Conservation (phyloP, 2,797 vertebrate species). For the Chaenodraco wilsoni region DNA sequence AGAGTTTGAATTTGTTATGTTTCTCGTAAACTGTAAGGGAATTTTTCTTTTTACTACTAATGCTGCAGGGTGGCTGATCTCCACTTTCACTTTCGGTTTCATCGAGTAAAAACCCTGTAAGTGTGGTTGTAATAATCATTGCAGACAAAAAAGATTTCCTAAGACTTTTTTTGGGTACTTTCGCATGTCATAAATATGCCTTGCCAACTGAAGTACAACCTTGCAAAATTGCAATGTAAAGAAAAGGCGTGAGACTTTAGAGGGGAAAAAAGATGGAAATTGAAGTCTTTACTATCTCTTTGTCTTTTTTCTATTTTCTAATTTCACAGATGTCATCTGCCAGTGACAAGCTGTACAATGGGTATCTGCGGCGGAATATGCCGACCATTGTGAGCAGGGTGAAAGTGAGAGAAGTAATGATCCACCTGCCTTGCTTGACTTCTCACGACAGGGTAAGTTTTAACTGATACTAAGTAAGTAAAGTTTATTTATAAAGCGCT, state of each 20-base stretch:
- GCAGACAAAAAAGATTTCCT: not conserved
- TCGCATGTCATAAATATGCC: not conserved
- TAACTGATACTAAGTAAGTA: too few species aligned
- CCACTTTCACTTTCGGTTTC: constrained; percentile 74
- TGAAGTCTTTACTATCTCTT: not conserved
- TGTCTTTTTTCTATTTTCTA: not conserved
- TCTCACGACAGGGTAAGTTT: constrained; percentile 77
- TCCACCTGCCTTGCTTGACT: constrained; percentile 80
- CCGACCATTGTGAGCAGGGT: constrained; percentile 57
- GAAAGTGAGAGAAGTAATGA: constrained; percentile 73
- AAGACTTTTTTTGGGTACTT: not conserved
- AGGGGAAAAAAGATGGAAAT: not conserved
- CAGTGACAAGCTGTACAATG: constrained; percentile 76
- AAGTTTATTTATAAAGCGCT: too few species aligned
- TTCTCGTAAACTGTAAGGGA: not conserved
- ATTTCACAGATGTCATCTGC: constrained; percentile 76
- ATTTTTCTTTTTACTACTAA: not conserved
- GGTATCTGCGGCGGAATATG: constrained; percentile 74
- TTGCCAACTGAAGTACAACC: not conserved
- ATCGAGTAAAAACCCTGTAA: not conserved
- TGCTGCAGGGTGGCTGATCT: not conserved
- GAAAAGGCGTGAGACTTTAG: not conserved
- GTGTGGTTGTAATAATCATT: not conserved
- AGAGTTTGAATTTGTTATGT: too few species aligned
- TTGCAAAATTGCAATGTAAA: not conserved